These are phyloP conservation scores for Pocillopora verrucosa DNA, from an alignment of 64 coral and sea anemone species.

Conservation along the genomic window DNA sequence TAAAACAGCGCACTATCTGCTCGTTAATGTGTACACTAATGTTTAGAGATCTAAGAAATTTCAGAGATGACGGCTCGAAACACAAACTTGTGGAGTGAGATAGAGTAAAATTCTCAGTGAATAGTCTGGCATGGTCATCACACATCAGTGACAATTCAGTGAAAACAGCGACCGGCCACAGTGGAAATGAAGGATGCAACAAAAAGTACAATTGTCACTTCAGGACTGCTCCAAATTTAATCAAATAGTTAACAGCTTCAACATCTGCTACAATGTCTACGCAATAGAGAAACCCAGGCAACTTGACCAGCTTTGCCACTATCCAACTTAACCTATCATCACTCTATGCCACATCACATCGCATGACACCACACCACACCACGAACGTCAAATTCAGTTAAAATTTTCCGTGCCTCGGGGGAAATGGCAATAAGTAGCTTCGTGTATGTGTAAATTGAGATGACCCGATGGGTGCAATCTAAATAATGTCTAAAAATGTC, in stretches of 20 bases:
- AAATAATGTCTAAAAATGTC: neutral
- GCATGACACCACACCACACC: too few species aligned
- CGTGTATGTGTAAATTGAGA: too few species aligned
- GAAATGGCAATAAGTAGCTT: too few species aligned
- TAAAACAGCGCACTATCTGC: neutral
- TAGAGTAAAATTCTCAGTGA: neutral
- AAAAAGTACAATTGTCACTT: neutral
- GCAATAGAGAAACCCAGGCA: too few species aligned
- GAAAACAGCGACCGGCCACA: neutral
- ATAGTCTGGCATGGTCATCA: neutral
- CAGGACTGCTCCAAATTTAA: too few species aligned
- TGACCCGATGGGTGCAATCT: neutral
- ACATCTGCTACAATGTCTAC: too few species aligned
- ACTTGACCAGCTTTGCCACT: too few species aligned
- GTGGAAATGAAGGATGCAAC: neutral
- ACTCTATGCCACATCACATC: too few species aligned
- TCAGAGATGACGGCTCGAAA: neutral
- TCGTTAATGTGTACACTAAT: neutral
- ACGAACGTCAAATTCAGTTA: too few species aligned
- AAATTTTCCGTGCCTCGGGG: too few species aligned
- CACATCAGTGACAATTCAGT: neutral
- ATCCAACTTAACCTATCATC: too few species aligned
- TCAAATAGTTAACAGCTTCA: too few species aligned
- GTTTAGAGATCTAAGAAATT: neutral
- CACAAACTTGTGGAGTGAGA: neutral